phyloP scores from a whole-genome alignment of 2,888 invertebrate genomes.

The Platycheirus rosarum region DNA sequence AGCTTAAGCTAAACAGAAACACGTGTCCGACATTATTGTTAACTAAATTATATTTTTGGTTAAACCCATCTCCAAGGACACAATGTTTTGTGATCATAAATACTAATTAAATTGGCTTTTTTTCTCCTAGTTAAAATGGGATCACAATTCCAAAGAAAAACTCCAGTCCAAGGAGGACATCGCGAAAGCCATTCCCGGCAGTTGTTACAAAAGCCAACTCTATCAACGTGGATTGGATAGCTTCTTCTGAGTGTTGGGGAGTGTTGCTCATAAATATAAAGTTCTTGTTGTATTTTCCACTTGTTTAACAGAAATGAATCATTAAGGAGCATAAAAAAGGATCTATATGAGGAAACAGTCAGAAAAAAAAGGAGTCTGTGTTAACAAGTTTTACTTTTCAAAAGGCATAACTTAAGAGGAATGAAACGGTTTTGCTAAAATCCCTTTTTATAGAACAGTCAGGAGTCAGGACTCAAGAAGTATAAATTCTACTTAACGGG shows the following conservation, averaged over 20 bases:
- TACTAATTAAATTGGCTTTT: conserved; percentile 57
- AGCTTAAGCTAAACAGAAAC: conserved; percentile 25
- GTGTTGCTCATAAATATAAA: conserved; percentile 64
- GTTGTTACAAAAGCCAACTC: conserved; percentile 23
- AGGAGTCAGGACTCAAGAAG: not conserved
- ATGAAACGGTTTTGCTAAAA: not conserved
- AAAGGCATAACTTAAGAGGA: conserved; percentile 7
- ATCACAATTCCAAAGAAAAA: conserved; percentile 10
- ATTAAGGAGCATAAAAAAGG: conserved; percentile 52
- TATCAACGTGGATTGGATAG: not conserved
- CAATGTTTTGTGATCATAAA: conserved; percentile 46
- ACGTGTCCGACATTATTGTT: conserved; percentile 65
- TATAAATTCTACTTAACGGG: conserved; percentile 26
- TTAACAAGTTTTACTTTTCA: conserved; percentile 30
- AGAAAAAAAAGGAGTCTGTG: conserved; percentile 8
- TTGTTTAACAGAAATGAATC: conserved; percentile 56
- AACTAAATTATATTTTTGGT: conserved; percentile 55
- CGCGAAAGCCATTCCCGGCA: conserved; percentile 41
- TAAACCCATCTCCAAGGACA: conserved; percentile 55
- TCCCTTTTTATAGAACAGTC: not conserved
- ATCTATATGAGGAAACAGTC: conserved; percentile 24
- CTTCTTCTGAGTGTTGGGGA: conserved; percentile 4
- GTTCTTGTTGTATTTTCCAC: conserved; percentile 50
- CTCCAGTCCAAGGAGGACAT: conserved; percentile 19
- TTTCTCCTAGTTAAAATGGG: not conserved